Evolutionary conservation across 2,888 invertebrate genomes (phyloP).

Genomic region (Exocentrus adspersus): DNA sequence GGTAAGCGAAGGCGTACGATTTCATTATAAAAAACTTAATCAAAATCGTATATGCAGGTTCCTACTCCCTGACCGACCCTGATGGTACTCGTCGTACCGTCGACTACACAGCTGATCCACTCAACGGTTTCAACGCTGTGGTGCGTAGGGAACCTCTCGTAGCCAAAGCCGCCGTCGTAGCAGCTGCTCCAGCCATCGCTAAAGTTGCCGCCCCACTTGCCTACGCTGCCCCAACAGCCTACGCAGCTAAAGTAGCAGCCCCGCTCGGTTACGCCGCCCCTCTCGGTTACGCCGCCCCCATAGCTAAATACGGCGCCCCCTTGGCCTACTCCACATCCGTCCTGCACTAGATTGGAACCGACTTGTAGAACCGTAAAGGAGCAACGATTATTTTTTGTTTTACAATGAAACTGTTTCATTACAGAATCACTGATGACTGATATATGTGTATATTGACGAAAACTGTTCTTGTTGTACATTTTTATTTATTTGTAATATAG

Average conservation of each 20-base stretch:
- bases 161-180: conserved; percentile 33
- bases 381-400: background rate
- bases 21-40: too few relatives aligned
- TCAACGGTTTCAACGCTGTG: conserved; percentile 68
- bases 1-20: conserved; percentile 55
- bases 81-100: conserved; percentile 74
- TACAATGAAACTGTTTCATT: background rate
- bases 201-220: conserved; percentile 26
- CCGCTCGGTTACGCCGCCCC: conserved; percentile 38
- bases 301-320: conserved; percentile 53
- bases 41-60: too few relatives aligned
- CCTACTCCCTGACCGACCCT: conserved; percentile 68
- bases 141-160: conserved; percentile 65
- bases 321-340: conserved; percentile 28
- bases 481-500: conserved; percentile 27
- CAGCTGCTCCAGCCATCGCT: conserved; percentile 37
- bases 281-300: conserved; percentile 45
- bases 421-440: background rate
- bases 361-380: background rate
- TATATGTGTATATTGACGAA: background rate
- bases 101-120: conserved; percentile 68
- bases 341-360: background rate
- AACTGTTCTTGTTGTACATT: conserved; percentile 10
- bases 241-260: conserved; percentile 4
- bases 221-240: conserved; percentile 27